Percentiles rank a stretch among this genome's conserved stretches.
phyloP scores from a whole-genome alignment of 2,888 invertebrate genomes.

The Drosophila paranaensis region DNA sequence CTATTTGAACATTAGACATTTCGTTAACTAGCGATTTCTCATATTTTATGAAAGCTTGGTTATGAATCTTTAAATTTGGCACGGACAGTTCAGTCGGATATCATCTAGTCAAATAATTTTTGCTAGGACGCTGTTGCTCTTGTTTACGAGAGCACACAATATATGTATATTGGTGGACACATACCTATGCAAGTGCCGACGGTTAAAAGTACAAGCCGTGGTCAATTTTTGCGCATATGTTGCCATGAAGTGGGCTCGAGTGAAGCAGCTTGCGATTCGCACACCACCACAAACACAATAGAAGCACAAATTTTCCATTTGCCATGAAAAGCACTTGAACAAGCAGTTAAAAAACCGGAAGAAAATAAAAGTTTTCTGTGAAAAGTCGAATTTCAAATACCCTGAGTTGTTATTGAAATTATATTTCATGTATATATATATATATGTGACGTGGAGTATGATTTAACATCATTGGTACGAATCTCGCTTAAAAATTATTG shows the following conservation, averaged over 20 bases:
- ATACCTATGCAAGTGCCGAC: slow-evolving; percentile 24
- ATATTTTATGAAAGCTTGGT: background rate
- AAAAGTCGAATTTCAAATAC: background rate
- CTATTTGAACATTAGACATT: too few relatives aligned
- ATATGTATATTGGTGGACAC: slow-evolving; percentile 10
- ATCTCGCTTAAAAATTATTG: slow-evolving; percentile 19
- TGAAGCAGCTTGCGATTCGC: slow-evolving; percentile 41
- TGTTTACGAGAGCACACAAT: slow-evolving; percentile 20
- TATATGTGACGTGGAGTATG: background rate
- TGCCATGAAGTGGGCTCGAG: slow-evolving; percentile 68
- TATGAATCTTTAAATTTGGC: background rate
- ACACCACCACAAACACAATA: slow-evolving; percentile 31
- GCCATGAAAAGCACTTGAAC: slow-evolving; percentile 59
- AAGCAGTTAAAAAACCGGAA: slow-evolving; percentile 14
- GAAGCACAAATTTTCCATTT: slow-evolving; percentile 63
- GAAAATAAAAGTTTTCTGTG: background rate
- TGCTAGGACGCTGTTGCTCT: background rate
- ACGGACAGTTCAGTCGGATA: background rate
- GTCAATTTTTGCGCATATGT: slow-evolving; percentile 74
- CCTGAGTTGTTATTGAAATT: background rate
- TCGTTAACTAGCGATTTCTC: too few relatives aligned
- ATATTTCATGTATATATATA: background rate
- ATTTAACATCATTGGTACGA: background rate
- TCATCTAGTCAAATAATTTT: background rate
- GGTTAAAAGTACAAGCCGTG: slow-evolving; percentile 37